A percentile compares a stretch with the other conserved stretches of the same genome.
Conservation (phyloP, 2,888 invertebrate species). For the Trypoxylon attenuatum region DNA sequence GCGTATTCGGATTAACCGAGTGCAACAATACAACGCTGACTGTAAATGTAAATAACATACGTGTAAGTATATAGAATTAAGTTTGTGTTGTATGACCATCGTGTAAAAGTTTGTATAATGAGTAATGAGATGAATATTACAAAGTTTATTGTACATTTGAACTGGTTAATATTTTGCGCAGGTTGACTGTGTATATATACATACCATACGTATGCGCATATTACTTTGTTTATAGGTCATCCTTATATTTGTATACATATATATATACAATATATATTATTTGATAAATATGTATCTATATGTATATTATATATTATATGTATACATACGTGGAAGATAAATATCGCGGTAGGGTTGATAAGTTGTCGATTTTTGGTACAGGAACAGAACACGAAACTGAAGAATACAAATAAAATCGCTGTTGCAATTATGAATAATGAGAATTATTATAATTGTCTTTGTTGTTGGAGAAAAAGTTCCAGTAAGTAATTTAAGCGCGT, state of each 20-base stretch:
- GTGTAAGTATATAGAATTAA: slow-evolving; percentile 28
- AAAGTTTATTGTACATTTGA: slow-evolving; percentile 46
- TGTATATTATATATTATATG: slow-evolving; percentile 16
- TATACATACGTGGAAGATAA: slow-evolving; percentile 5
- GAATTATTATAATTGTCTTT: too few species aligned
- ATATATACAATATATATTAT: slow-evolving; percentile 3
- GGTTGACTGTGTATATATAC: slow-evolving; percentile 12
- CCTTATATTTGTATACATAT: too few species aligned
- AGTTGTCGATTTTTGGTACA: slow-evolving; percentile 38
- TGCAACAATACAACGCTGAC: slow-evolving; percentile 12
- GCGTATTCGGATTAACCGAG: slow-evolving; percentile 9
- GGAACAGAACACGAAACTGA: slow-evolving; percentile 27
- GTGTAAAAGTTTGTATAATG: slow-evolving; percentile 39
- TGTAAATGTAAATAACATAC: slow-evolving; percentile 43
- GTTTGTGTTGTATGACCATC: slow-evolving; percentile 31
- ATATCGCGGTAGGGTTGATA: slow-evolving; percentile 12
- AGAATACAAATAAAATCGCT: slow-evolving; percentile 32
- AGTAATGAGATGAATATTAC: slow-evolving; percentile 37
- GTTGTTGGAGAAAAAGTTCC: too few species aligned
- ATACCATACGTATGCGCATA: background rate
- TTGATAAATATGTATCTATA: slow-evolving; percentile 9
- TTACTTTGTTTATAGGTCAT: too few species aligned
- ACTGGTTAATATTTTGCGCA: slow-evolving; percentile 34
- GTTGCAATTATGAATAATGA: slow-evolving; percentile 23
- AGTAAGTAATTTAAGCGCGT: too few species aligned